Evolutionary conservation across 2,888 invertebrate species (phyloP), one percentile per base, ranked within the genome.

Genomic region (Andrena dorsata): DNA sequence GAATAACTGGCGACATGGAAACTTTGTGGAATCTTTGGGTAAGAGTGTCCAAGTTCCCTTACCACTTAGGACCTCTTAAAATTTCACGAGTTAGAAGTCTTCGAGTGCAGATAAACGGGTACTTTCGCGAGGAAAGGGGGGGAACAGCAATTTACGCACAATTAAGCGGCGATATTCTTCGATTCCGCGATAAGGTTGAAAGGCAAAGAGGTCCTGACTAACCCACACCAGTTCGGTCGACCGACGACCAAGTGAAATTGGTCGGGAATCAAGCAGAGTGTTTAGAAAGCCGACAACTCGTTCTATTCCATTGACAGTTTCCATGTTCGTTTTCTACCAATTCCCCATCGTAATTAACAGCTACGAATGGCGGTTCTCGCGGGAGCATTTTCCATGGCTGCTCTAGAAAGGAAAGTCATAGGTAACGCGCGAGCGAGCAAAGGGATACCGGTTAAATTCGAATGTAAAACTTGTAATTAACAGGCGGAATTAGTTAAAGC

Each of bases 401-500:
- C 74, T 61, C 28, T 61, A 76, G 51, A 69, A 71, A 56, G 66
- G 72, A 47, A 71, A 81, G 81, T 66, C 83, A 81, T 77, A 77
- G 66, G 72, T 53, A 76, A 60, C 81, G 72, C 60, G 61, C 58
- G 60, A 69, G 56, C 65, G 68, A 63, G 70, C 76, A 76, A 83
- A 82, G 58, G 78, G 83, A 81, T 63, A 63, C 82, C 81, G 32
- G 80, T 76, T 79, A 78, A 76, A 85, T 86, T 85, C 86, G 56
- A 85, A 85, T 77, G 86, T 86, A 85, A 86, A 85, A 86, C 84
- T 82, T 78, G 80, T 86, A 85, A 86, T 86, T 86, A 86, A 79
- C 83, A 73, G 71, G 47, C 23, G 82, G 53, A 85, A 85, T 84
- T 84, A 84, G 85, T 76, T 76, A 68, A 81, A 74, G 76, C 77